A percentile compares a stretch with the other conserved stretches of the same genome.
Evolutionary conservation across 2,113 vertebrate genomes (phyloP).

Genomic region (Numenius arquata): DNA sequence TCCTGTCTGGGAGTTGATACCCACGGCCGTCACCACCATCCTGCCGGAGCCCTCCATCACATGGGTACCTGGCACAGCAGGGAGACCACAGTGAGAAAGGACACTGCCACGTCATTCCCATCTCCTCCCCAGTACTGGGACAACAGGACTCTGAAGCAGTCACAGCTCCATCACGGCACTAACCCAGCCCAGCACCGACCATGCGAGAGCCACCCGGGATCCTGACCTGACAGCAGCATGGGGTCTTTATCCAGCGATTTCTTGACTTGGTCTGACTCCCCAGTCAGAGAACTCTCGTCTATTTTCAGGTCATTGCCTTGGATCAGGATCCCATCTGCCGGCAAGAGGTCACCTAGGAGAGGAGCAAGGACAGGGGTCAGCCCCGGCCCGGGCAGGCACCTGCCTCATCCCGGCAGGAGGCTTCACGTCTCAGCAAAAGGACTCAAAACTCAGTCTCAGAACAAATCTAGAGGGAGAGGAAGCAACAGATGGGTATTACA

Average conservation of each 20-base stretch:
- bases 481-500: not conserved
- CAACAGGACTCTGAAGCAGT: fast-evolving
- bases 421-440: not conserved
- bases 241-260: slow-evolving; percentile 93
- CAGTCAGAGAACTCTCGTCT: slow-evolving; percentile 95
- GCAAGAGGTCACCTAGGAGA: slow-evolving; percentile 89
- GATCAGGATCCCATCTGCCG: slow-evolving; percentile 92
- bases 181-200: not conserved
- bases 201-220: fast-evolving
- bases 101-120: fast-evolving
- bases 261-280: slow-evolving; percentile 94
- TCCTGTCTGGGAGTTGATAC: slow-evolving; percentile 94
- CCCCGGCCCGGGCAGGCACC: fast-evolving
- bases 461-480: not conserved
- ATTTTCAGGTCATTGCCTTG: slow-evolving; percentile 98
- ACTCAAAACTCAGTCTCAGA: not conserved
- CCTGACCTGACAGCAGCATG: slow-evolving; percentile 93
- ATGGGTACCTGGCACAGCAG: slow-evolving; percentile 83
- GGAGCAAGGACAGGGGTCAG: not conserved
- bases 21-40: slow-evolving; percentile 93
- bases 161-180: not conserved
- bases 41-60: slow-evolving; percentile 98
- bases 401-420: not conserved
- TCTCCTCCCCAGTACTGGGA: not conserved
- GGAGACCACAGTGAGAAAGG: not conserved